A percentile compares a stretch with the other conserved stretches of the same genome.
Evolutionary conservation across 2,888 invertebrate genomes (phyloP).

Genomic region (Aphidius colemani): DNA sequence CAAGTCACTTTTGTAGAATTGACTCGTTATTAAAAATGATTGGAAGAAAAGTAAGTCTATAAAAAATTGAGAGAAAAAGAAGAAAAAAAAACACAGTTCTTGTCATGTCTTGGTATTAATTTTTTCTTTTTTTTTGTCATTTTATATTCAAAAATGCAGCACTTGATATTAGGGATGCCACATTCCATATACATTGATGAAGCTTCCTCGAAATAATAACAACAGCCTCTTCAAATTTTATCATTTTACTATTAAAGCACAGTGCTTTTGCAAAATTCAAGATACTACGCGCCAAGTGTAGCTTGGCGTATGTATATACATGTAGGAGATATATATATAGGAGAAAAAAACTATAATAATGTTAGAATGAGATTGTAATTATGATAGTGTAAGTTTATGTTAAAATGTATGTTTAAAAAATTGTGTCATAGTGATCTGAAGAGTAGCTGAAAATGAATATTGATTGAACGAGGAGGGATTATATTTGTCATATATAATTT

Average conservation of each 20-base stretch:
- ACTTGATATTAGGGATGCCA: conserved; percentile 58
- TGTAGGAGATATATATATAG: conserved; percentile 15
- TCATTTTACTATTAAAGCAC: conserved; percentile 44
- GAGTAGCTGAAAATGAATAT: conserved; percentile 45
- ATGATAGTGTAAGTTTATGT: conserved; percentile 19
- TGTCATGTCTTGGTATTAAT: conserved; percentile 1
- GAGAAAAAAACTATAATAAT: conserved; percentile 17
- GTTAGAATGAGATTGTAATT: conserved; percentile 10
- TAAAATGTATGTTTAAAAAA: conserved; percentile 7
- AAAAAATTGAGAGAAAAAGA: not conserved
- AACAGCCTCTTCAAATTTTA: conserved; percentile 29
- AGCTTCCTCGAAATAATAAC: conserved; percentile 51
- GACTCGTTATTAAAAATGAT: too few species aligned
- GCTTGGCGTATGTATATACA: conserved; percentile 37
- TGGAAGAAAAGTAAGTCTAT: too few species aligned
- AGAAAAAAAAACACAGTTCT: not conserved
- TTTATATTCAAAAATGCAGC: conserved; percentile 53
- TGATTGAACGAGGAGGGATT: conserved; percentile 32
- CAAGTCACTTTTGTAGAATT: too few species aligned
- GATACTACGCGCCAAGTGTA: conserved; percentile 45
- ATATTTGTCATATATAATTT: conserved; percentile 1
- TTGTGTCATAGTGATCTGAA: not conserved
- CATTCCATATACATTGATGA: conserved; percentile 61
- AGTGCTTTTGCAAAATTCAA: conserved; percentile 50
- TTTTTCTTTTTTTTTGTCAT: conserved; percentile 20